Conservation (phyloP, 2,113 vertebrate species). For the Electrona antarctica region DNA sequence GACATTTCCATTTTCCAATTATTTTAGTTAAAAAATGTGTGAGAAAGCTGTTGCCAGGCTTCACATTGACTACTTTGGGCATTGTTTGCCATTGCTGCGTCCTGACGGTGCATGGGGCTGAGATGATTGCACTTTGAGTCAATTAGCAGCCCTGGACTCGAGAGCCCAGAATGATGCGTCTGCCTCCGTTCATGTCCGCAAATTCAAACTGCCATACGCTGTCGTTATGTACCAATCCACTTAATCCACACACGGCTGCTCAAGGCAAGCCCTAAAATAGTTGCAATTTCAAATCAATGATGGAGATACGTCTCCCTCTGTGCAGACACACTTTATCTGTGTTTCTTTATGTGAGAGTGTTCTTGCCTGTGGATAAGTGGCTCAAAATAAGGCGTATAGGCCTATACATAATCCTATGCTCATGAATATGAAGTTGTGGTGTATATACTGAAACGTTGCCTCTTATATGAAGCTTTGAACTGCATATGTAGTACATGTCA, state of each 20-base stretch:
- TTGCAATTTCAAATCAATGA: slow-evolving; percentile 56
- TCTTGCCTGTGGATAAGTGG: neutral
- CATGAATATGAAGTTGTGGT: neutral
- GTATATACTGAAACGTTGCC: too few species aligned
- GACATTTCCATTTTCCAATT: too few species aligned
- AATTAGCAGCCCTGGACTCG: slow-evolving; percentile 53
- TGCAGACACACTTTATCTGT: slow-evolving; percentile 7
- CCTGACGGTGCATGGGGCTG: slow-evolving; percentile 17
- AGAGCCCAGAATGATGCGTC: slow-evolving; percentile 37
- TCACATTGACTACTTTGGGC: slow-evolving; percentile 4
- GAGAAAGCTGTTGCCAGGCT: slow-evolving; percentile 25
- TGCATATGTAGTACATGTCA: neutral
- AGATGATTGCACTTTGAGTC: slow-evolving; percentile 59
- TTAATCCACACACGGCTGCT: slow-evolving; percentile 48
- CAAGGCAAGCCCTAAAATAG: slow-evolving; percentile 46
- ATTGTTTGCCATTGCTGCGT: slow-evolving; percentile 45
- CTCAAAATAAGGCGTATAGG: neutral
- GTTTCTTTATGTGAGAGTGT: too few species aligned
- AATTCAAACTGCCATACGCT: slow-evolving; percentile 40
- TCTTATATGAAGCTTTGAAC: neutral
- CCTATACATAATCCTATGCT: neutral
- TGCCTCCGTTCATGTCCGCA: slow-evolving; percentile 40
- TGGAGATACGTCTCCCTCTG: slow-evolving; percentile 35
- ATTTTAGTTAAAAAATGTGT: neutral
- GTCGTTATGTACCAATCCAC: slow-evolving; percentile 50